These are phyloP conservation scores for Petrolisthes manimaculis DNA, from an alignment of 2,888 invertebrate genomes.

Conservation along the genomic window DNA sequence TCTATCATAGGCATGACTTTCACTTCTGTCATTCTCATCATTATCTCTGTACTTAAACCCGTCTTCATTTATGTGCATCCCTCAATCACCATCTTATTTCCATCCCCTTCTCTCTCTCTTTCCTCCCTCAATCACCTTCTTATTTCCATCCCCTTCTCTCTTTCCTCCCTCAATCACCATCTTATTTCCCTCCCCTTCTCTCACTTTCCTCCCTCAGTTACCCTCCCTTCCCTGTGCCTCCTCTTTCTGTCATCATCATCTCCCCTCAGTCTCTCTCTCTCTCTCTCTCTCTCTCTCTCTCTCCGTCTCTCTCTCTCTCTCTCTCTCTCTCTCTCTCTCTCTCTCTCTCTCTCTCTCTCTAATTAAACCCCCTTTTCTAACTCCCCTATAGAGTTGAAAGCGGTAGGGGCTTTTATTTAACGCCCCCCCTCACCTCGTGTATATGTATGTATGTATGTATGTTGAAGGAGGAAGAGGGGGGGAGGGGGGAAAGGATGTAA, in stretches of 20 bases:
- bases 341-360: background rate
- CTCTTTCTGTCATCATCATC: background rate
- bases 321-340: conserved; percentile 7
- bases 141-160: background rate
- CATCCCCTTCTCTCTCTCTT: background rate
- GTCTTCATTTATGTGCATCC: background rate
- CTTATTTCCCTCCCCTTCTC: background rate
- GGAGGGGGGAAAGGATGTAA: background rate
- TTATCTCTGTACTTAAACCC: background rate
- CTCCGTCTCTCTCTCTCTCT: conserved; percentile 23
- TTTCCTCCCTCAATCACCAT: background rate
- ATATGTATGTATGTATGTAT: background rate
- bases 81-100: background rate
- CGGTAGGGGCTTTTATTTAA: background rate
- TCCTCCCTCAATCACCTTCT: background rate
- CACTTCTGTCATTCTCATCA: background rate
- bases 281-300: background rate
- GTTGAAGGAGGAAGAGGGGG: background rate
- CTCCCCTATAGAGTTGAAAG: background rate
- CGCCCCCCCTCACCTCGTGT: background rate
- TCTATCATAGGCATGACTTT: background rate
- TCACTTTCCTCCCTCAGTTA: background rate
- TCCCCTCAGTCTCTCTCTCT: background rate
- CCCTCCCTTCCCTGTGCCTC: background rate
- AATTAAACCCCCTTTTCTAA: background rate